Percentiles rank a stretch among this genome's conserved stretches.
phyloP scores from a whole-genome alignment of 2,888 invertebrate species.

The Venusia cambrica region DNA sequence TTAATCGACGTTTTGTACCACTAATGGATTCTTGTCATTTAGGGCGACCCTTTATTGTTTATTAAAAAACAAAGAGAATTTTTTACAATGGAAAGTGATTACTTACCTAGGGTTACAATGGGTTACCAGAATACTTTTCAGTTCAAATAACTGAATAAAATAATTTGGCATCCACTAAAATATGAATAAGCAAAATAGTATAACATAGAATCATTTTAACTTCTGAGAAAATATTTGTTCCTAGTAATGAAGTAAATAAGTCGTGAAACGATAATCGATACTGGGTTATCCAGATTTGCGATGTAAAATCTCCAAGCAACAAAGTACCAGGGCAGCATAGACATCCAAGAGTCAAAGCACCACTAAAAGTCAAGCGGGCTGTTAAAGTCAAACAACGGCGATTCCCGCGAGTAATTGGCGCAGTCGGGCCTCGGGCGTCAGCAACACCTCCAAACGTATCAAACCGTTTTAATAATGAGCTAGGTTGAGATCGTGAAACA shows the following conservation, averaged over 20 bases:
- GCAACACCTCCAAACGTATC: conserved; percentile 79
- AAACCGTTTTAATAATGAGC: conserved; percentile 81
- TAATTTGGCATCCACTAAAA: no score
- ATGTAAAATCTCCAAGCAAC: conserved; percentile 12
- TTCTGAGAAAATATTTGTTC: no score
- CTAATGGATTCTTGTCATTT: conserved; percentile 71
- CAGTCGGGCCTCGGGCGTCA: conserved; percentile 66
- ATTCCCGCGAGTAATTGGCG: conserved; percentile 69
- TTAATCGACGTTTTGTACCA: conserved; percentile 70
- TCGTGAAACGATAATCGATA: conserved; percentile 1
- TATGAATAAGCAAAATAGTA: no score
- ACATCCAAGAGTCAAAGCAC: conserved; percentile 45
- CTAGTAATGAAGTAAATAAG: no score
- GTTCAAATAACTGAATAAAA: no score
- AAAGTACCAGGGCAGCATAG: conserved; percentile 37
- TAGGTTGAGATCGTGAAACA: conserved; percentile 78
- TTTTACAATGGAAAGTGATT: conserved; percentile 34
- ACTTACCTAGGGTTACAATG: conserved; percentile 3
- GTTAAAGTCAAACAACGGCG: conserved; percentile 67
- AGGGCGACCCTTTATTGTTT: conserved; percentile 51
- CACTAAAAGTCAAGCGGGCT: conserved; percentile 60
- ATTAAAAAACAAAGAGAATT: conserved; percentile 53
- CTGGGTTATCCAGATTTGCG: conserved; percentile 6
- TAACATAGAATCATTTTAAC: no score
- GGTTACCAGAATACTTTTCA: no score